Conservation (phyloP, 2,113 vertebrate genomes). For the Tautogolabrus adspersus region DNA sequence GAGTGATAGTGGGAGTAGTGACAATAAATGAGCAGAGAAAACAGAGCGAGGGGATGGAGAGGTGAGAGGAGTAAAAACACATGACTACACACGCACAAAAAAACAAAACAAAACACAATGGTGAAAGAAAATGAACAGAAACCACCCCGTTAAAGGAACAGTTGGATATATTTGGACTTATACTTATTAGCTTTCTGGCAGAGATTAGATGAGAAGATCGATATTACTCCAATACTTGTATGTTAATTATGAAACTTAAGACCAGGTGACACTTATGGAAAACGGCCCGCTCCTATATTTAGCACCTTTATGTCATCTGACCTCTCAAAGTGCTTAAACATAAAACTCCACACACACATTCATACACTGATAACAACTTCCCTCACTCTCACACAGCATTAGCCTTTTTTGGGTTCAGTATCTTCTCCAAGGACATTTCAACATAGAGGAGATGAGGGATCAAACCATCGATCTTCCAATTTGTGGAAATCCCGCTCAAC, state of each 20-base stretch:
- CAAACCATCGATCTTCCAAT: background rate
- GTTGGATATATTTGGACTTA: constrained; percentile 24
- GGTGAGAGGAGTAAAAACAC: constrained; percentile 38
- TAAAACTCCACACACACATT: background rate
- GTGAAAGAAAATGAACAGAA: constrained; percentile 15
- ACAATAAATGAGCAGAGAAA: constrained; percentile 60
- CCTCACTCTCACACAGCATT: background rate
- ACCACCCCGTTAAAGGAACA: constrained; percentile 14
- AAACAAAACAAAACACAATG: background rate
- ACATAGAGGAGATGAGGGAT: background rate
- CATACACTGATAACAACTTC: no score
- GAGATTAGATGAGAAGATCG: constrained; percentile 1
- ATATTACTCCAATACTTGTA: background rate
- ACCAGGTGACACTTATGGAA: background rate
- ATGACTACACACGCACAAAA: constrained; percentile 1
- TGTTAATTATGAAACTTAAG: background rate
- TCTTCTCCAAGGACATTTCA: background rate
- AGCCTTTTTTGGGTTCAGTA: background rate
- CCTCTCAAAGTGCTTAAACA: background rate
- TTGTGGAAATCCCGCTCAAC: background rate
- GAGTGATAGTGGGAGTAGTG: constrained; percentile 49
- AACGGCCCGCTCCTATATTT: background rate
- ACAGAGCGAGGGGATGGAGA: constrained; percentile 29
- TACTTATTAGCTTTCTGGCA: background rate
- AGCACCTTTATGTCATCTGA: background rate